Base-by-base conservation (phyloP, 2,888 invertebrate species). In the Eupelmus urozonus region DNA sequence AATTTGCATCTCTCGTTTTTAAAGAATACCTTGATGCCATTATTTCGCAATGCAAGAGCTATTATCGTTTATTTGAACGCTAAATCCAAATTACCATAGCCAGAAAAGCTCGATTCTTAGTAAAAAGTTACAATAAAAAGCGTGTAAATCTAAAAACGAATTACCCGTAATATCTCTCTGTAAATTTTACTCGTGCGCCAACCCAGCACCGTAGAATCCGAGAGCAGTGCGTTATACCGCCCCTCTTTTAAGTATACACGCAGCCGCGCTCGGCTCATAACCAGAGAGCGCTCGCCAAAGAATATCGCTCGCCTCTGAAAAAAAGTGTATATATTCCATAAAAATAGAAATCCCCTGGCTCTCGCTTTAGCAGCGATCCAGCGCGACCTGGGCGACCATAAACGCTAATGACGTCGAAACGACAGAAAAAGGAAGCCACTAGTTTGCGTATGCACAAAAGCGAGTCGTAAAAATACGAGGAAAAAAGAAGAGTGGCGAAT, bases 161-260 rank as follows among this genome's bases (percentile, higher is more conserved):
- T 18, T 42, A 20, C 40, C 13, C 7, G 53, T 51, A 66, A 72
- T 63, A 40, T n/a, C 42, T 18, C 62, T 11, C 34, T 40, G 3
- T 45, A 75, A 75, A 75, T 76, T 76, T 71, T 18, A 49, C 11
- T 18, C 51, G 11, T 34, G 0, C 53, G 2, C 45, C 2, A 11
- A 34, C 27, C 45, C 34, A 40, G 29, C 45, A 74, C 66, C n/a
- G 25, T 23, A 57, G 51, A 69, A 63, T 40, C 5, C 20, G 11
- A 20, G 13, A n/a, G 29, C 11, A 9, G 9, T 42, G 23, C 40
- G 9, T 23, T 49, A 66, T 55, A 45, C 66, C 49, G 67, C 57
- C 23, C 67, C 67, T 62, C 40, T 70, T 70, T 76, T 69, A 45
- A 69, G 57, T 76, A 60, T 62, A 67, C 75, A 42, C 51, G 53